Base-by-base conservation (phyloP, 2,888 invertebrate species). In the Plutella xylostella region DNA sequence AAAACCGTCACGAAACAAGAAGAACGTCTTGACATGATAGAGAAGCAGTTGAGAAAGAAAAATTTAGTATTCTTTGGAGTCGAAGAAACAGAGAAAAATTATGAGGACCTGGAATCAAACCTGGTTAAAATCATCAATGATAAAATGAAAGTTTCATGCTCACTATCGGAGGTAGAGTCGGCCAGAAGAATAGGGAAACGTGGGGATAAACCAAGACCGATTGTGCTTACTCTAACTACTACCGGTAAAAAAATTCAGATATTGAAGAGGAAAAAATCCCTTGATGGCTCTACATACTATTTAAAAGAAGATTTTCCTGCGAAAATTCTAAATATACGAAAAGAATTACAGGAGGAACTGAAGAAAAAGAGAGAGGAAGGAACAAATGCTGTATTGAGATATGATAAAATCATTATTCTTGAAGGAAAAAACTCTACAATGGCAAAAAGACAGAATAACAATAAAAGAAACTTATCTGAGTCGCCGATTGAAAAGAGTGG, bases 51-150 rank as follows among this genome's bases (percentile, higher is more conserved):
- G 5, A 28, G 41, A 17, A 41, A 14, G 41, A 25, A 30, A 15
- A 41, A 41, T 28, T 4, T 41, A 6, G 28, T 41, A 2, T 41
- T 41, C 30, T 41, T 41, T n/a, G 41, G 41, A 3, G 19, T 41
- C 4, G 30, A 41, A 28, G 41, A 41, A 42, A 42, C 4, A 5
- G 42, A 42, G 17, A 42, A 28, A 11, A 30, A 28, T 11, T 42
- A 40, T 14, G 4, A 18, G 5, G 42, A 42, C 2, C 20, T 42
- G 1, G 25, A 42, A 42, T 4, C 9, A 2, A 42, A 17, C 12
- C 6, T 42, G 4, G 7, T 42, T 3, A 17, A 28, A 30, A 30
- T 42, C 5, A 30, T 42, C 14, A 17, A 30, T 17, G 18, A 30
- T n/a, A 19, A 28, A 15, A 30, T 42, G 30, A 31, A 31, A 14